Base-by-base conservation (phyloP, 2,888 invertebrate species). In the Schizaphis graminum region DNA sequence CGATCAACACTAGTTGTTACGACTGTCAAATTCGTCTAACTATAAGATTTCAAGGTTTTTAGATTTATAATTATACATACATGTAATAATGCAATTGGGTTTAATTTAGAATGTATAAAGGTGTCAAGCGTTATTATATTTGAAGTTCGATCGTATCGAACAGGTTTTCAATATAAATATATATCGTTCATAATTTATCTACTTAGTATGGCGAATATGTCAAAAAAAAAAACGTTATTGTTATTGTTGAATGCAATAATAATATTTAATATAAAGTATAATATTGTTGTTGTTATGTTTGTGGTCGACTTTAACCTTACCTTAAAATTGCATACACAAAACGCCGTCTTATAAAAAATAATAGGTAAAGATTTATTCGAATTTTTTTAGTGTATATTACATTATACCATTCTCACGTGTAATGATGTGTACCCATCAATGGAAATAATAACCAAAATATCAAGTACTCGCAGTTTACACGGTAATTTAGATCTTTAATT, bases 321-420 rank as follows among this genome's bases (percentile, higher is more conserved):
- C 57, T 24, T 91, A 94, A 61, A 94, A 94, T 94, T 94, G 94
- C 94, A 94, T 94, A 94, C 86, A 86, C 94, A 53, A 90, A 94
- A 91, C 94, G 94, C 94, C 94, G 94, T 94, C 86, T 91, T 49
- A 86, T 35, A 26, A n/a, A 91, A 61, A 44, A 89, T n/a, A 47
- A 24, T 3, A 8, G 77, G 35, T 21, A 21, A 35, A 21, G 35
- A 77, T 21, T 21, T 77, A 77, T 77, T 35, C 21, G 8, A 35
- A 35, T 77, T 77, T 77, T 41, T 21, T 16, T n/a, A 35, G 7
- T 10, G 56, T 1, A 56, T 56, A 26, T 24, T 26, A 53, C 16
- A 88, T 24, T 35, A 56, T 56, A 41, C 49, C 3, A 77, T 35
- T 77, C 44, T 77, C 49, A 91, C 49, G 49, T 49, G 35, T 24